phyloP scores from a whole-genome alignment of 2,113 vertebrate genomes.

The Phrynosoma platyrhinos region DNA sequence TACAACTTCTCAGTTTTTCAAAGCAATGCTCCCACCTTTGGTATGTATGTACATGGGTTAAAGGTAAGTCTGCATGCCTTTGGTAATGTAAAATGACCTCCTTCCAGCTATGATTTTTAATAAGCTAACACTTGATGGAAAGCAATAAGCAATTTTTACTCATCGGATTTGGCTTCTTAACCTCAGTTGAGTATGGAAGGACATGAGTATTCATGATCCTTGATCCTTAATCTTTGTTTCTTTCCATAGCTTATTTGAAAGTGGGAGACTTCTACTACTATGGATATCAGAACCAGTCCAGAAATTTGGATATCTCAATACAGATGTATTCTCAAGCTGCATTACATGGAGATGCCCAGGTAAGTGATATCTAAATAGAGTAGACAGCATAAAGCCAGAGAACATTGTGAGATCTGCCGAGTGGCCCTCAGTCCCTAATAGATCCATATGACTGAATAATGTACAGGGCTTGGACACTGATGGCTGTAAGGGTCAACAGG shows the following conservation, averaged over 20 bases:
- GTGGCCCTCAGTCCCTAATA: not conserved
- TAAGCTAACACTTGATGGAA: too few relatives aligned
- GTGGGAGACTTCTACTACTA: constrained; percentile 93
- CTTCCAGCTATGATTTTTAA: too few relatives aligned
- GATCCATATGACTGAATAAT: not conserved
- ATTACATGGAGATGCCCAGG: constrained; percentile 87
- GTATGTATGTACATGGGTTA: constrained; percentile 75
- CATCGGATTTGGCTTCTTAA: too few relatives aligned
- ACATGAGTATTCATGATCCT: not conserved
- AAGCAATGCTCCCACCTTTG: constrained; percentile 84
- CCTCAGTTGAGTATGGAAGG: not conserved
- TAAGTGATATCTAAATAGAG: constrained; percentile 55
- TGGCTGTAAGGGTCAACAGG: not conserved
- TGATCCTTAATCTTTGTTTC: not conserved
- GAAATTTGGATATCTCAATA: constrained; percentile 78
- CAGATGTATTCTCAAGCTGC: constrained; percentile 90
- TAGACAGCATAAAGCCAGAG: not conserved
- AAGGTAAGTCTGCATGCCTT: too few relatives aligned
- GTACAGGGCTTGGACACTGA: not conserved
- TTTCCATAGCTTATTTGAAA: constrained; percentile 86
- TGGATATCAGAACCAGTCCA: constrained; percentile 77
- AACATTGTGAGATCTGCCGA: not conserved
- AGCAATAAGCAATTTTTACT: not conserved
- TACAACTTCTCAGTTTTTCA: constrained; percentile 91
- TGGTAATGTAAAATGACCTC: not conserved